Evolutionary conservation across 1,140 invertebrate genomes (phyloP), one percentile per base, ranked within the genome.

Genomic region (Psilanteris sp.): DNA sequence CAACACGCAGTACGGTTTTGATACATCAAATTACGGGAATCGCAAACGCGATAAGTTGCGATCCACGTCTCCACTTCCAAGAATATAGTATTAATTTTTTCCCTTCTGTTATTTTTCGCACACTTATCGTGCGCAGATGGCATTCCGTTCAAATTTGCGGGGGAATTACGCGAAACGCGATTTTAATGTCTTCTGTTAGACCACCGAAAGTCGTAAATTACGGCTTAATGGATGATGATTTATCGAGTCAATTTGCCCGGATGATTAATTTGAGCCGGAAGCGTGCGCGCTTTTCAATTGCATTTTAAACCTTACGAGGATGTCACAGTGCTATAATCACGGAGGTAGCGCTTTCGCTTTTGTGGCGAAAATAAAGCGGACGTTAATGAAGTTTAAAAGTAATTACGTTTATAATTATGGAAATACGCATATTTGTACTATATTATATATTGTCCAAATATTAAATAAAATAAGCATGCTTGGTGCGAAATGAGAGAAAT

Each of bases 21-120:
- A 77, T 77, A 77, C 67, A 77, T 77, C 67, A 72, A 67, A 77
- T 77, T 77, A 77, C 59, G 32, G 52, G 34, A 71, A 77, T 71
- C 66, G 44, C 73, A 59, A 71, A 54, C 27, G 66, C 59, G 73
- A 77, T 77, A 77, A 77, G 52, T 77, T 48, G 66, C 48, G 59
- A 77, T 77, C 67, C 54, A 59, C 66, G 64, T 70, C 46, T 55
- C 36, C 11, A 44, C 72, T 76, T 70, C 72, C 72, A 16, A 43
- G 70, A 73, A 73, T 52, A 37, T 5, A 10, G 31, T 44, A 64
- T 57, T 75, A 54, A 62, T 75, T 75, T 75, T 66, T 74, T 57
- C 8, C 22, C 11, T 26, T 14, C n/a, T 34, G 15, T 34, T 48
- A 18, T 52, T 70, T 52, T 67, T 57, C 16, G 14, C 22, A 9